Evolutionary conservation across 2,113 vertebrate species (phyloP).

Genomic region (Potamarius usumacintae): DNA sequence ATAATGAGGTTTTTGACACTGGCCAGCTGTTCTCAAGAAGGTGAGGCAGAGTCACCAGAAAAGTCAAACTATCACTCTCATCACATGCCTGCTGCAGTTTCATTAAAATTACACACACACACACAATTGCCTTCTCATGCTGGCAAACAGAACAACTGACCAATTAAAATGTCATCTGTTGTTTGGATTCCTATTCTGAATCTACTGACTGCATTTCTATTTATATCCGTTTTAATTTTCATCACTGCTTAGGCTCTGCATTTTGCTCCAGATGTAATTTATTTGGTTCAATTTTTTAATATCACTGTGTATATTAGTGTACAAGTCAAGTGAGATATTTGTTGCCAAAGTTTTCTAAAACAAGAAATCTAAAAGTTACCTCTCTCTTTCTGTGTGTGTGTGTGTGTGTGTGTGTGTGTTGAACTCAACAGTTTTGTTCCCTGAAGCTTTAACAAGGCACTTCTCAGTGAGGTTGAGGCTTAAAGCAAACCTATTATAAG

Average conservation of each 20-base stretch:
- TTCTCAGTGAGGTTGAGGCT: slow-evolving; percentile 56
- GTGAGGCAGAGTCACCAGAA: slow-evolving; percentile 38
- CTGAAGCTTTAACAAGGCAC: background rate
- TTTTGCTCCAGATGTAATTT: background rate
- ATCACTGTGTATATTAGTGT: background rate
- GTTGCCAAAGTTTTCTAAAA: background rate
- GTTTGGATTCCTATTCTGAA: slow-evolving; percentile 2
- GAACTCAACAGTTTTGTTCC: slow-evolving; percentile 10
- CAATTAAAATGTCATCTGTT: slow-evolving; percentile 36
- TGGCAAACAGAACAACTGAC: slow-evolving; percentile 8
- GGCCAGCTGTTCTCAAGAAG: slow-evolving; percentile 51
- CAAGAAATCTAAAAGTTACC: background rate
- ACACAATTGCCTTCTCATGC: background rate
- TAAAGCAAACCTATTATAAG: slow-evolving; percentile 64
- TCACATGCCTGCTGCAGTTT: slow-evolving; percentile 37
- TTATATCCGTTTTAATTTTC: background rate
- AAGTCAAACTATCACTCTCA: slow-evolving; percentile 34
- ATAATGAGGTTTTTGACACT: slow-evolving; percentile 53
- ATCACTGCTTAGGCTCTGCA: background rate
- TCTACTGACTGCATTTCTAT: background rate
- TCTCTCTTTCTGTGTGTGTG: background rate
- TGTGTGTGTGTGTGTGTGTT: slow-evolving; percentile 31
- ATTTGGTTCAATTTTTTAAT: background rate
- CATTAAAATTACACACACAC: slow-evolving; percentile 42
- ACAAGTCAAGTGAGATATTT: background rate